Conservation (phyloP, 2,797 vertebrate genomes). For the Acipenser oxyrinchus region DNA sequence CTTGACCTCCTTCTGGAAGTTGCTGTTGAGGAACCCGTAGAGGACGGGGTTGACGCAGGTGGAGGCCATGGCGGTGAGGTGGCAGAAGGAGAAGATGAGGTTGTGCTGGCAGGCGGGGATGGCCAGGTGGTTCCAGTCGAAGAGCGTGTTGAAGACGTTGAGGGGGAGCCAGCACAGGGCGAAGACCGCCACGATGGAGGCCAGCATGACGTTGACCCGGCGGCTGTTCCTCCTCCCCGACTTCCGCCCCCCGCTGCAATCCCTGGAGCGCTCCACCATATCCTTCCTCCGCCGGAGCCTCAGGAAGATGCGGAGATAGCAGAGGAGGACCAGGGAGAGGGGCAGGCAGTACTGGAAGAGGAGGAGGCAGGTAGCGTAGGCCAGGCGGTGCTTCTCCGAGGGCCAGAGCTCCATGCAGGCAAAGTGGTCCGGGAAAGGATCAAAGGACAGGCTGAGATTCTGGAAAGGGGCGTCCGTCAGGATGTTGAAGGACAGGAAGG, state of each 20-base stretch:
- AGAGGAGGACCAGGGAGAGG: conserved; percentile 56
- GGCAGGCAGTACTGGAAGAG: conserved; percentile 72
- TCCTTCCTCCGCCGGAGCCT: conserved; percentile 65
- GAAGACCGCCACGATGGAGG: conserved; percentile 64
- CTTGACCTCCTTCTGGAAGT: conserved; percentile 75
- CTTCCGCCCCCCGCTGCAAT: conserved; percentile 30
- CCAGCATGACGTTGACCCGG: conserved; percentile 67
- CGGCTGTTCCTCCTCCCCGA: conserved; percentile 55
- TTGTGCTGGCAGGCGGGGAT: conserved; percentile 61
- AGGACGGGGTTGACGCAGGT: conserved; percentile 75
- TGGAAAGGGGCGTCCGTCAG: conserved; percentile 55
- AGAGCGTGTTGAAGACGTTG: conserved; percentile 69
- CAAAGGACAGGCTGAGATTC: conserved; percentile 56
- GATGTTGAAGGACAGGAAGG: conserved; percentile 60
- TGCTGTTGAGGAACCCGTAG: conserved; percentile 78
- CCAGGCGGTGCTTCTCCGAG: conserved; percentile 44
- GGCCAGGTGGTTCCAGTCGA: conserved; percentile 70
- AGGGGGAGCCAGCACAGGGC: conserved; percentile 71
- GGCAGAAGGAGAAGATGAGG: conserved; percentile 71
- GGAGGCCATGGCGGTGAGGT: conserved; percentile 70
- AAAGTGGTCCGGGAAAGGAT: conserved; percentile 44
- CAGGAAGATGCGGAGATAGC: conserved; percentile 71
- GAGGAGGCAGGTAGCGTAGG: conserved; percentile 70
- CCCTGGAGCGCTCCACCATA: conserved; percentile 63
- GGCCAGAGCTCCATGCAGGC: conserved; percentile 72